These are phyloP conservation scores for Vollenhovia emeryi DNA, from an alignment of 1,140 invertebrate genomes.

Conservation along the genomic window DNA sequence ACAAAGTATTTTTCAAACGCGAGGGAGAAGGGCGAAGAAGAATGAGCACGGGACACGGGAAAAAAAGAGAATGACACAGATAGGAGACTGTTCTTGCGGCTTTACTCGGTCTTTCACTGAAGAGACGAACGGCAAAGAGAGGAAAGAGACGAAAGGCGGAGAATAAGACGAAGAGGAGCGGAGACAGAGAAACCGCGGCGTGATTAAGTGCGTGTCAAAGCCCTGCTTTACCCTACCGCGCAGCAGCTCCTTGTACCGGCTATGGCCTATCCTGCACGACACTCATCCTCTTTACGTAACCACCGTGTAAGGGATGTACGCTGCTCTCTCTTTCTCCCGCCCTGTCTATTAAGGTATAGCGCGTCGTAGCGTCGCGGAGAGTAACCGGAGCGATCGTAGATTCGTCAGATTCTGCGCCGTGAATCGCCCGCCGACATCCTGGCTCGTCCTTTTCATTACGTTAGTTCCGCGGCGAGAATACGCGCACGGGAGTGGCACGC, in stretches of 20 bases:
- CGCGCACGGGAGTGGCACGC: neutral
- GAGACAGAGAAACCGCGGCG: conserved; percentile 39
- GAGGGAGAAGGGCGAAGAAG: neutral
- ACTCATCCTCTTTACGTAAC: conserved; percentile 25
- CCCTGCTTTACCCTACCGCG: conserved; percentile 25
- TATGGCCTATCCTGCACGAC: conserved; percentile 28
- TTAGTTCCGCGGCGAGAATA: neutral
- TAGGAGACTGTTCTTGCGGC: conserved; percentile 13
- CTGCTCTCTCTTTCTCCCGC: neutral
- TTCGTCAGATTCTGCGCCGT: conserved; percentile 10
- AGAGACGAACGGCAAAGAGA: neutral
- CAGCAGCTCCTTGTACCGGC: conserved; percentile 20
- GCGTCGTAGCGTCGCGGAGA: neutral
- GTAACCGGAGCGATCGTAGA: conserved; percentile 31
- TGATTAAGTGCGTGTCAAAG: conserved; percentile 69
- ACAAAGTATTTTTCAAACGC: neutral
- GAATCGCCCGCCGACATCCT: conserved; percentile 12
- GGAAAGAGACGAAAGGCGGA: conserved; percentile 12
- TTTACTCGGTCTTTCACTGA: neutral
- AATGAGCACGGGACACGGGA: neutral
- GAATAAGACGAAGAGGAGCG: conserved; percentile 31
- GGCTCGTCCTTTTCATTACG: conserved; percentile 8
- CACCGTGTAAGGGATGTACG: conserved; percentile 9
- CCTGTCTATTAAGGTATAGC: conserved; percentile 21
- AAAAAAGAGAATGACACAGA: conserved; percentile 16